Evolutionary conservation across 2,797 vertebrate genomes (phyloP), one percentile per base, ranked within the genome.

Genomic region (Borostomias antarcticus): DNA sequence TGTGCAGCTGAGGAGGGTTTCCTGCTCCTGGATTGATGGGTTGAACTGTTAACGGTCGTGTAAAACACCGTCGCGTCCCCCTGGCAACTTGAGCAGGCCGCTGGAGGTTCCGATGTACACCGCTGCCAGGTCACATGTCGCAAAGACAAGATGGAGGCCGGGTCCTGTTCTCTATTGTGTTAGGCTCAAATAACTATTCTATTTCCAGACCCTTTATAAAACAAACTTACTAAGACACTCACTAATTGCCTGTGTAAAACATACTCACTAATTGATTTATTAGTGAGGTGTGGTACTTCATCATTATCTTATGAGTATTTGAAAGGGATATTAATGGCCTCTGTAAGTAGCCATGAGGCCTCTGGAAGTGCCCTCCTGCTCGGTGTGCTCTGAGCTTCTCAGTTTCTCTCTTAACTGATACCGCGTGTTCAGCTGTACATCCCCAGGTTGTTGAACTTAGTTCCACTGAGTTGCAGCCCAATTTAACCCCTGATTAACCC

Each of bases 11-110:
- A 73, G 62, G 63, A 30, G 15, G 23, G 47, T 56, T 68, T 70
- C 66, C 51, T 72, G 70, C 69, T 66, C 53, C 54, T 69, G 71
- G 63, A 75, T 70, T 78, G 76, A 82, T 78, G 70, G 74, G 54
- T 75, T 53, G 50, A 69, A 77, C 63, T 75, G 76, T 79, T 80
- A 85, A 83, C 66, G 62, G 69, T 74, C 71, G 48, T 80, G 73
- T 79, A 72, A 79, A 79, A 81, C 80, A 84, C 63, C 59, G 60
- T 32, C 60, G 26, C 50, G 73, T 72, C 66, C 50, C 66, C 66
- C 63, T 52, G 26, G 71, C 56, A 70, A 68, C 67, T 64, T 66
- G 61, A 68, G 63, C 62, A 25, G 25, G 57, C 58, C 60, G 59
- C 29, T 61, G 28, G 62, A 54, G 61, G 37, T 66, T 59, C 60